A percentile compares a stretch with the other conserved stretches of the same genome.
Conservation (phyloP, 2,113 vertebrate species). For the Prinia subflava region DNA sequence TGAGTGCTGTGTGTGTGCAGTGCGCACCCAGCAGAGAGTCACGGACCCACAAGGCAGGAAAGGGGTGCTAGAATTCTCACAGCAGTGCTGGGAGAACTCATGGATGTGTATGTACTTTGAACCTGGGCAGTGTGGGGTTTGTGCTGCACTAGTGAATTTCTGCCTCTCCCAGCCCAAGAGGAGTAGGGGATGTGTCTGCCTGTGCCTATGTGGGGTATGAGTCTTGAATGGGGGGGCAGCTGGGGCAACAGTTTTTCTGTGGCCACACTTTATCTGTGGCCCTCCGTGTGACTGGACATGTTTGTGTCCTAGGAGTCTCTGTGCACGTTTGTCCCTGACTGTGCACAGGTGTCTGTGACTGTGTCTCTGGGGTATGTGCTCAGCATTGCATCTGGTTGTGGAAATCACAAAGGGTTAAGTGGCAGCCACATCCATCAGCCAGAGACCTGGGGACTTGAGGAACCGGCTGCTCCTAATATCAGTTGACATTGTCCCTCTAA, state of each 20-base stretch:
- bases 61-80: fast-evolving
- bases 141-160: neutral
- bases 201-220: neutral
- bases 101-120: neutral
- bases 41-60: fast-evolving
- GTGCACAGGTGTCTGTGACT: neutral
- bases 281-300: fast-evolving
- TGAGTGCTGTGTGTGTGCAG: neutral
- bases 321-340: neutral
- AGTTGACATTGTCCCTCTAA: neutral
- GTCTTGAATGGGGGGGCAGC: neutral
- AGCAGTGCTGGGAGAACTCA: fast-evolving
- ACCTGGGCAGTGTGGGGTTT: too few relatives aligned
- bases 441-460: neutral
- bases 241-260: neutral
- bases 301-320: neutral
- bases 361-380: neutral
- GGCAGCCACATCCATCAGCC: neutral
- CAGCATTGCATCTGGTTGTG: neutral
- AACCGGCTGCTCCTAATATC: neutral
- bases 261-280: neutral
- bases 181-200: fast-evolving
- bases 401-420: neutral
- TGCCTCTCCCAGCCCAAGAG: neutral
- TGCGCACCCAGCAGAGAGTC: fast-evolving